Evolutionary conservation across 2,113 vertebrate genomes (phyloP).

Genomic region (Gopherus flavomarginatus): DNA sequence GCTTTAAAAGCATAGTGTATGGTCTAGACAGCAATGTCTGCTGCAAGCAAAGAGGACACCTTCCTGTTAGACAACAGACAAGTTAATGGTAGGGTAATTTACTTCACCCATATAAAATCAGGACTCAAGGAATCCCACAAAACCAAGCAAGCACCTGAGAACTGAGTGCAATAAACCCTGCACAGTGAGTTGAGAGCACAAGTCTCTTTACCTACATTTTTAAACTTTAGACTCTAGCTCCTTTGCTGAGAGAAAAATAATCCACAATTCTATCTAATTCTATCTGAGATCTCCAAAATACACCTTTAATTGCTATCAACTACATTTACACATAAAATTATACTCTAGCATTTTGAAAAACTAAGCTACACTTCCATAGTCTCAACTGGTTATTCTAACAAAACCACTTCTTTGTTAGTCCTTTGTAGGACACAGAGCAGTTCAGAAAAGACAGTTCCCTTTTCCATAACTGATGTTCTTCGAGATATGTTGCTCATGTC

Average conservation of each 20-base stretch:
- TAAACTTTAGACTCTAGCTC: neutral
- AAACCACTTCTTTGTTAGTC: neutral
- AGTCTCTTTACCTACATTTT: neutral
- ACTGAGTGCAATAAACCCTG: neutral
- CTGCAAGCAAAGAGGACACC: neutral
- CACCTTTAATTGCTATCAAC: neutral
- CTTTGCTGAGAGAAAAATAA: neutral
- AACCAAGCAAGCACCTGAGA: neutral
- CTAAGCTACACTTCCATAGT: neutral
- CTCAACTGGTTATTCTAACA: neutral
- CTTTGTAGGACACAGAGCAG: neutral
- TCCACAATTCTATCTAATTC: neutral
- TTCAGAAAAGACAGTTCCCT: too few relatives aligned
- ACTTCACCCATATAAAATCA: neutral
- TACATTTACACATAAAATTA: neutral
- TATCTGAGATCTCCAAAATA: neutral
- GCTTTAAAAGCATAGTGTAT: neutral
- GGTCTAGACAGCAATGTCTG: neutral
- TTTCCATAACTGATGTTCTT: too few relatives aligned
- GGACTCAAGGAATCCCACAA: neutral
- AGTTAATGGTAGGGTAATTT: neutral
- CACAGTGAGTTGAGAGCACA: neutral
- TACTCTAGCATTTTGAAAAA: neutral
- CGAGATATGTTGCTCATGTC: too few relatives aligned
- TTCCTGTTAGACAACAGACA: neutral